These are phyloP conservation scores for Buathra laborator DNA, from an alignment of 2,888 invertebrate species.

Conservation along the genomic window DNA sequence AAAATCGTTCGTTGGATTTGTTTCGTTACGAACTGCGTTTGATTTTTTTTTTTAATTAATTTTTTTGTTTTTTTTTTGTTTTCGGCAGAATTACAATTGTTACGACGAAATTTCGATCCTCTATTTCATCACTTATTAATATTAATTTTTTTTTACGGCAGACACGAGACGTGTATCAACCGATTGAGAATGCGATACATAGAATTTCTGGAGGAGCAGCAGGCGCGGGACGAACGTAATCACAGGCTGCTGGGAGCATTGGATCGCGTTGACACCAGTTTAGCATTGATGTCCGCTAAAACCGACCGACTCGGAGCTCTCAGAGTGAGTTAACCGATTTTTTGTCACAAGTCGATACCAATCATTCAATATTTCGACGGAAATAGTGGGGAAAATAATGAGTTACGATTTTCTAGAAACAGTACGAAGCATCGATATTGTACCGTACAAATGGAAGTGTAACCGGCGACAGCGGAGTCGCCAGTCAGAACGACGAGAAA, in stretches of 20 bases:
- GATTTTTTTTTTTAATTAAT: too few species aligned
- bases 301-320: conserved; percentile 87
- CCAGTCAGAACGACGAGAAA: conserved; percentile 75
- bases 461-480: conserved; percentile 77
- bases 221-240: conserved; percentile 87
- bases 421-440: conserved; percentile 79
- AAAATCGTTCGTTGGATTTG: too few species aligned
- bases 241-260: conserved; percentile 87
- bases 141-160: conserved; percentile 70
- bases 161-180: conserved; percentile 83
- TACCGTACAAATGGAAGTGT: conserved; percentile 72
- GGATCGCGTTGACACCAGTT: conserved; percentile 87
- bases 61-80: too few species aligned
- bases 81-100: too few species aligned
- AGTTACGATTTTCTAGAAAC: conserved; percentile 77
- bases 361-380: too few species aligned
- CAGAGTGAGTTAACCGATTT: conserved; percentile 82
- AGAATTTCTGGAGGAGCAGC: conserved; percentile 87
- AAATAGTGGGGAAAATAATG: background rate
- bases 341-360: too few species aligned
- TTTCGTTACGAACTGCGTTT: too few species aligned
- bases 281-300: conserved; percentile 87
- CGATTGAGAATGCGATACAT: conserved; percentile 85
- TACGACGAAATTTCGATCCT: background rate
- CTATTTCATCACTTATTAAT: background rate